These are phyloP conservation scores for Girardinichthys multiradiatus DNA, from an alignment of 2,113 vertebrate genomes.

Conservation along the genomic window DNA sequence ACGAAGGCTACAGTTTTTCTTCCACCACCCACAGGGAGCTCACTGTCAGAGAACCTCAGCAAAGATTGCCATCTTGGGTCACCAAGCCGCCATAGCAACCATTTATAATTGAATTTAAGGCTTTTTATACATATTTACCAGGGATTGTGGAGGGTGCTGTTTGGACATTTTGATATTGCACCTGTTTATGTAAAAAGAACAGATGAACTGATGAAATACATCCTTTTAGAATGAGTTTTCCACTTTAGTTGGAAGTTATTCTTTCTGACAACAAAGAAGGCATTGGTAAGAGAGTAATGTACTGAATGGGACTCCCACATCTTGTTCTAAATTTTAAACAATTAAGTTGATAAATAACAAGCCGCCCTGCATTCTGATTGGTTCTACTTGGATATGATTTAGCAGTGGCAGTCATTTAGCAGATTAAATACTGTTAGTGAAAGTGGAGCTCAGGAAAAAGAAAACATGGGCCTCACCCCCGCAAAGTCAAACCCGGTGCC, in stretches of 20 bases:
- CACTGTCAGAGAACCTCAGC: not conserved
- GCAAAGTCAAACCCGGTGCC: slow-evolving; percentile 52
- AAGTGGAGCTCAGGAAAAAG: slow-evolving; percentile 9
- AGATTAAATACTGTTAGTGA: slow-evolving; percentile 39
- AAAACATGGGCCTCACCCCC: slow-evolving; percentile 36
- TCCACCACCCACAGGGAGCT: not conserved
- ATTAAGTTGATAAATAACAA: slow-evolving; percentile 12
- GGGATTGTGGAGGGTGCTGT: not conserved
- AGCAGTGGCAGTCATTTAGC: slow-evolving; percentile 32
- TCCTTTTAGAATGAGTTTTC: not conserved
- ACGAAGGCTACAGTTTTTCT: not conserved
- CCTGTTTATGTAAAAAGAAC: not conserved
- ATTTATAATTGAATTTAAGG: not conserved
- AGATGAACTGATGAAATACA: not conserved
- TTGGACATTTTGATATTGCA: not conserved
- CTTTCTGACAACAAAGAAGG: not conserved
- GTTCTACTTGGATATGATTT: slow-evolving; percentile 23
- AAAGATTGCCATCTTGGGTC: slow-evolving; percentile 1
- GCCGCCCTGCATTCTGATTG: not conserved
- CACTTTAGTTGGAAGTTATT: not conserved
- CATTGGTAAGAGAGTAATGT: not conserved
- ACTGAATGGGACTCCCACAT: not conserved
- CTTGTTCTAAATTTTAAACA: not conserved
- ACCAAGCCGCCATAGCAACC: not conserved
- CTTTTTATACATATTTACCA: not conserved